phyloP scores from a whole-genome alignment of 2,888 invertebrate species.

The Pachydiplax longipennis region DNA sequence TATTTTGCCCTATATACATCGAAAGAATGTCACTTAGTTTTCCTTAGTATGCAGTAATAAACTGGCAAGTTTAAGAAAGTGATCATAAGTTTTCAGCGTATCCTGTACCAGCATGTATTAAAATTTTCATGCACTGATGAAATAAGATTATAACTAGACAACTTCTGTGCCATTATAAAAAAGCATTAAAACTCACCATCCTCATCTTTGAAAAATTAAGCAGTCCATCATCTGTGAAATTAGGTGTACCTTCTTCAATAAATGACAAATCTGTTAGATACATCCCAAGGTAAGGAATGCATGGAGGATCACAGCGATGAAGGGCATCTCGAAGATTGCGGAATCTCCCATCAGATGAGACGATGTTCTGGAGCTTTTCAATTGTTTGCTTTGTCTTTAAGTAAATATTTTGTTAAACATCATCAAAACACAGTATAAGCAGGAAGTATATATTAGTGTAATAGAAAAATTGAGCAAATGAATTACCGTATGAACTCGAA shows the following conservation, averaged over 20 bases:
- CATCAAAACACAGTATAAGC: background rate
- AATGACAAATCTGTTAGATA: slow-evolving; percentile 91
- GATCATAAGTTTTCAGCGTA: too few relatives aligned
- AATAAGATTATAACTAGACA: too few relatives aligned
- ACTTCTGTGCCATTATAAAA: too few relatives aligned
- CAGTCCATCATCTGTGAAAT: slow-evolving; percentile 86
- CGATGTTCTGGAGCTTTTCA: slow-evolving; percentile 83
- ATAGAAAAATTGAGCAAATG: too few relatives aligned
- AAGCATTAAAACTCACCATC: slow-evolving; percentile 70
- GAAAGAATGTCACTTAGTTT: too few relatives aligned
- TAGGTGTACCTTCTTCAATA: slow-evolving; percentile 92
- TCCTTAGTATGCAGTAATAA: too few relatives aligned
- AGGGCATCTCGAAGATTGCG: slow-evolving; percentile 85
- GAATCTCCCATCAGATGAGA: slow-evolving; percentile 89
- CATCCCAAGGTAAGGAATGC: slow-evolving; percentile 87
- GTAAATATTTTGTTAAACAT: slow-evolving; percentile 48
- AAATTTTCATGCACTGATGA: too few relatives aligned
- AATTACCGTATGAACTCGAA: too few relatives aligned
- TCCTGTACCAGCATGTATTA: too few relatives aligned
- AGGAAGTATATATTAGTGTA: background rate
- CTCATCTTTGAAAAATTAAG: slow-evolving; percentile 94
- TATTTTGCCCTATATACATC: too few relatives aligned
- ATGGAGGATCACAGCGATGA: slow-evolving; percentile 88
- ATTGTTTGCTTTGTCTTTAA: slow-evolving; percentile 85
- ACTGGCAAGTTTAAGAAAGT: too few relatives aligned